A percentile compares a stretch with the other conserved stretches of the same genome.
Evolutionary conservation across 2,888 invertebrate species (phyloP).

Genomic region (Trypoxylon attenuatum): DNA sequence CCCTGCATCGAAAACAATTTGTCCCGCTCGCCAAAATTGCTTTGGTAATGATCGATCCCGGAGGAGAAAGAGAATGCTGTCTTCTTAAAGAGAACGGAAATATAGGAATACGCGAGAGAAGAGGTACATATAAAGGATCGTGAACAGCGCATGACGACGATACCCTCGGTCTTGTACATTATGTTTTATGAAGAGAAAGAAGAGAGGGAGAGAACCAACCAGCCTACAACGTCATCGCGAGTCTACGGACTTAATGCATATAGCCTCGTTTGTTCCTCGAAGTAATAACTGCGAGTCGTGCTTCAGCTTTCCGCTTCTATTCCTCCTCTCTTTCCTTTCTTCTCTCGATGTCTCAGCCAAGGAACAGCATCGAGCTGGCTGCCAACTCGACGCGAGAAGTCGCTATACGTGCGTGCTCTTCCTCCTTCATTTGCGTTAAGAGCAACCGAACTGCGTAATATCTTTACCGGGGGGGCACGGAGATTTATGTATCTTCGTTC

Average conservation of each 20-base stretch:
- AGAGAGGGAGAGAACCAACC: no score
- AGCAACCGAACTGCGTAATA: constrained; percentile 40
- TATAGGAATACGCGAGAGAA: not conserved
- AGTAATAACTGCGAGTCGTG: constrained; percentile 48
- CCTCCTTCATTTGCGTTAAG: constrained; percentile 37
- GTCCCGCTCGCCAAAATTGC: not conserved
- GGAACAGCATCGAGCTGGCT: constrained; percentile 1
- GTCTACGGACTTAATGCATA: constrained; percentile 54
- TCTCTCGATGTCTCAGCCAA: not conserved
- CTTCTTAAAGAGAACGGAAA: not conserved
- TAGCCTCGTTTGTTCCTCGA: constrained; percentile 54
- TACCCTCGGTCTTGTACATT: constrained; percentile 48
- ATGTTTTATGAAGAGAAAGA: constrained; percentile 53
- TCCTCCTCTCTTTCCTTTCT: not conserved
- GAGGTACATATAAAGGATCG: constrained; percentile 8
- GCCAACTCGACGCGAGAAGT: constrained; percentile 11
- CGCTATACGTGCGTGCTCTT: constrained; percentile 3
- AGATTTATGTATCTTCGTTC: constrained; percentile 25
- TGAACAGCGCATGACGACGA: constrained; percentile 26
- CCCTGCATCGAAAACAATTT: not conserved
- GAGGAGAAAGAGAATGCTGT: no score
- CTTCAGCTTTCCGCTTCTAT: not conserved
- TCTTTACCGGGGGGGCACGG: constrained; percentile 23
- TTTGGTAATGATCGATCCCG: not conserved
- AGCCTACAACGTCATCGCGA: constrained; percentile 38